Evolutionary conservation across 2,797 vertebrate genomes (phyloP), one percentile per base, ranked within the genome.

Genomic region (Catamblyrhynchus diadema): DNA sequence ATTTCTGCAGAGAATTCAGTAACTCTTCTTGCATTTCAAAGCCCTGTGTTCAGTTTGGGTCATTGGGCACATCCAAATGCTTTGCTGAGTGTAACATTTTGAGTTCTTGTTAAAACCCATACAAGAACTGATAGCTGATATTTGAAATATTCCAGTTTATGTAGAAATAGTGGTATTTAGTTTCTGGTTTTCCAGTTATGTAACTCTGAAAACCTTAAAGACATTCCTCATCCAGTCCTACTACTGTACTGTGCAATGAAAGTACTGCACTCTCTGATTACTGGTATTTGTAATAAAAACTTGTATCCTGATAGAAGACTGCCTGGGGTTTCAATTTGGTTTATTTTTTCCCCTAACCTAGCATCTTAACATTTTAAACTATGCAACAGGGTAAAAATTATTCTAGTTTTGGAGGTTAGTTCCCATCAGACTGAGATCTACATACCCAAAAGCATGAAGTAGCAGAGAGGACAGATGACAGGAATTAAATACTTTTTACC

Each of bases 221-320:
- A 54, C 6, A 17, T 41, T 61, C 6, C 11, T 90, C 6, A 50
- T 48, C 42, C 27, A 51, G 10, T 75, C 20, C 51, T 53, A 15
- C 18, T 37, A 9, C 51, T 59, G 12, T 75, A 72, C 20, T 66
- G n/a, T 47, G 67, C 9, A 24, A 35, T 3, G 12, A 47, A 8
- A 35, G 15, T 25, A 21, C 17, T 66, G 33, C 44, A 73, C 37
- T 30, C 24, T 30, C 66, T 74, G 35, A 65, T 65, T 57, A 32
- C 27, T 44, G 32, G 7, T 60, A 22, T 23, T 85, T 77, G 11
- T 70, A 73, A 50, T 53, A 82, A 85, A 78, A 35, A 39, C 33
- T 85, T 61, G 28, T 81, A 92, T 92, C 28, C 45, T 57, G 19
- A 78, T 60, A 53, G 77, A 90, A 72, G 7, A 54, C 7, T 32